These are phyloP conservation scores for Macaca nemestrina DNA, from an alignment of 2,113 vertebrate genomes.

Conservation along the genomic window DNA sequence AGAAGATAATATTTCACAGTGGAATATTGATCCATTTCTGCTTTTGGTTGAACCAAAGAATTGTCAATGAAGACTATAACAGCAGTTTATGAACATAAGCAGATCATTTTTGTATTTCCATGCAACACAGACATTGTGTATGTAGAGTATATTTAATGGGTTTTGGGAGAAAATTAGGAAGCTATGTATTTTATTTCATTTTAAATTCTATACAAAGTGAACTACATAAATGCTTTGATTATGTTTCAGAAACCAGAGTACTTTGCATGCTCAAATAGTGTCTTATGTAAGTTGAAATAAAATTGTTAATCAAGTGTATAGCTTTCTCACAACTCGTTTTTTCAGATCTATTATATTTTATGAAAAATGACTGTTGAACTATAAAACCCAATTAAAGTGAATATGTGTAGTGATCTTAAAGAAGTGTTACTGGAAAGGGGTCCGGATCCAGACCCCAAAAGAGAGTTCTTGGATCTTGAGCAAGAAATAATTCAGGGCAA, in stretches of 20 bases:
- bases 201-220: background rate
- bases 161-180: background rate
- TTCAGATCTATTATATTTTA: background rate
- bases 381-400: background rate
- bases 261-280: background rate
- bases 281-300: background rate
- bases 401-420: background rate
- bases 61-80: background rate
- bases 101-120: background rate
- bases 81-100: background rate
- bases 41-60: background rate
- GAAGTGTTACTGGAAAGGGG: constrained; percentile 42
- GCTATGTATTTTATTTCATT: background rate
- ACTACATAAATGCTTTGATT: background rate
- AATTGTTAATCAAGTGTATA: background rate
- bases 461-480: background rate
- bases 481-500: too few relatives aligned
- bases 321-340: background rate
- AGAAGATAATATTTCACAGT: background rate
- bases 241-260: background rate
- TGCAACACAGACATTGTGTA: background rate
- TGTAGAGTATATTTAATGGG: background rate
- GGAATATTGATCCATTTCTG: background rate
- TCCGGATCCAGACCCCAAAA: too few relatives aligned
- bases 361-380: background rate